A percentile compares a stretch with the other conserved stretches of the same genome.
Conservation (phyloP, 2,888 invertebrate species). For the Athripsodes cinereus region DNA sequence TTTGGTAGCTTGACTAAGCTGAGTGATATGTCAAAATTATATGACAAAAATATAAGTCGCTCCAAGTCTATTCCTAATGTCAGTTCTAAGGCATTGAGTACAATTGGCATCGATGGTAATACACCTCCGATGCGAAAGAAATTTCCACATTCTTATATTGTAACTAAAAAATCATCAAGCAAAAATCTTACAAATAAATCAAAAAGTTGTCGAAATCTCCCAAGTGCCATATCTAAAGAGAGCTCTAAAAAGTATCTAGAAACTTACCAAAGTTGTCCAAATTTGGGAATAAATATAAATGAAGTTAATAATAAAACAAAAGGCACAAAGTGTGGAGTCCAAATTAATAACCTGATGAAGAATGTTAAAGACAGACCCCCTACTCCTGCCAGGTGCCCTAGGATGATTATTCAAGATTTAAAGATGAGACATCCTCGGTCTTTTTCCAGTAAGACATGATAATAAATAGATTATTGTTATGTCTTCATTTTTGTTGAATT, state of each 20-base stretch:
- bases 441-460: slow-evolving; percentile 24
- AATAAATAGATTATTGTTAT: neutral
- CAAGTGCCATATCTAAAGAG: slow-evolving; percentile 27
- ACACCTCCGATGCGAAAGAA: slow-evolving; percentile 30
- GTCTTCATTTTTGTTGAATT: slow-evolving; percentile 3
- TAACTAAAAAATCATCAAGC: slow-evolving; percentile 31
- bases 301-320: neutral
- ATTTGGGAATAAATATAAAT: slow-evolving; percentile 4
- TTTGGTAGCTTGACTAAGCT: slow-evolving; percentile 39
- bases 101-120: neutral
- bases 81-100: slow-evolving; percentile 2
- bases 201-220: slow-evolving; percentile 39
- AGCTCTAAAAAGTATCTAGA: neutral
- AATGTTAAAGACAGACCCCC: slow-evolving; percentile 1
- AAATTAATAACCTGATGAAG: neutral
- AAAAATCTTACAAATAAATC: slow-evolving; percentile 7
- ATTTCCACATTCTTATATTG: slow-evolving; percentile 41
- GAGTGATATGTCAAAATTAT: too few species aligned
- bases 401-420: neutral
- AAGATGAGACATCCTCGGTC: slow-evolving; percentile 15
- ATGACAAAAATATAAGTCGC: slow-evolving; percentile 31
- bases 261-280: slow-evolving; percentile 27
- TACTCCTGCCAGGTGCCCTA: neutral
- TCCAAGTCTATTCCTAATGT: slow-evolving; percentile 26
- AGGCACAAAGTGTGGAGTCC: slow-evolving; percentile 1